Evolutionary conservation across 1,140 invertebrate species (phyloP).

Genomic region (Ladona fulva): DNA sequence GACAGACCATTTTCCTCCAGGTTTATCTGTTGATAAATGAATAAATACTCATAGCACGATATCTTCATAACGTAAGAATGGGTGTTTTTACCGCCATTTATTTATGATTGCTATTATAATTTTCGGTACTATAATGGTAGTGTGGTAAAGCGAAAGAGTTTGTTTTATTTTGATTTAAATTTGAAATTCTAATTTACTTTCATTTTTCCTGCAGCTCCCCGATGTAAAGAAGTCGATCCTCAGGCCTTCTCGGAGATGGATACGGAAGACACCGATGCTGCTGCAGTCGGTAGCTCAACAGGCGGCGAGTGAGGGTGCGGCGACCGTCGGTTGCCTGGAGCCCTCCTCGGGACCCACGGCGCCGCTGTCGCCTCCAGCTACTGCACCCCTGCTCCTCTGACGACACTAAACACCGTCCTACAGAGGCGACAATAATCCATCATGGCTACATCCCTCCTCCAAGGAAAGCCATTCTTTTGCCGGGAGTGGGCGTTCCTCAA

Average conservation of each 20-base stretch:
- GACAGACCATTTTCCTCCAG: too few relatives aligned
- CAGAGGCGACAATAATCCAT: neutral
- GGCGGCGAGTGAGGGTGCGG: neutral
- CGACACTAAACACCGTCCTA: neutral
- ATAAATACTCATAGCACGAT: too few relatives aligned
- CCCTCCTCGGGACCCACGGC: neutral
- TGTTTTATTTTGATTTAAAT: too few relatives aligned
- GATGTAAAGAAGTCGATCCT: too few relatives aligned
- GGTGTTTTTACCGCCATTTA: too few relatives aligned
- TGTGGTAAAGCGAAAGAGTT: too few relatives aligned
- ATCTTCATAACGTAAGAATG: too few relatives aligned
- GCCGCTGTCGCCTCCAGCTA: neutral
- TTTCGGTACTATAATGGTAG: too few relatives aligned
- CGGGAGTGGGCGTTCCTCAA: constrained; percentile 94
- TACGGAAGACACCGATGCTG: neutral
- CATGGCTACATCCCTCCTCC: constrained; percentile 31
- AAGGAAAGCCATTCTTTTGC: constrained; percentile 59
- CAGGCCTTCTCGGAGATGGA: neutral
- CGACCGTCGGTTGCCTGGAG: neutral
- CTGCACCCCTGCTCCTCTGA: neutral
- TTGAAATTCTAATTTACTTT: too few relatives aligned
- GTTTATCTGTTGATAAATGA: too few relatives aligned
- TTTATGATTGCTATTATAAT: too few relatives aligned
- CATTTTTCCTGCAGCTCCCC: too few relatives aligned
- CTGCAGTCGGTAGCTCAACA: neutral